Evolutionary conservation across 1,140 invertebrate genomes (phyloP), one percentile per base, ranked within the genome.

Genomic region (Diorhabda carinulata): DNA sequence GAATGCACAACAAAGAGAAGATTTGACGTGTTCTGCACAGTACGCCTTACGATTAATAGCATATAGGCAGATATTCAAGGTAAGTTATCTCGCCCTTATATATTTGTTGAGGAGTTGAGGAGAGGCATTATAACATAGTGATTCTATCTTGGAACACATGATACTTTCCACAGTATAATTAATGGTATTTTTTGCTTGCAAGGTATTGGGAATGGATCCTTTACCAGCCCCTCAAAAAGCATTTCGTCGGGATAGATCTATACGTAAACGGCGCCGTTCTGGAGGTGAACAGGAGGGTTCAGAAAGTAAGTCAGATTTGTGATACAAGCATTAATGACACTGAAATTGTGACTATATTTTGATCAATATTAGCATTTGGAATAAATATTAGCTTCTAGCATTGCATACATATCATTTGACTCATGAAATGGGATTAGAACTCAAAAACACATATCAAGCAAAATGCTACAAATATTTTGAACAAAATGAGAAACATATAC

Each of bases 51-150:
- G 97, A 76, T 86, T 97, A 74, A 93, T 99, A 71, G 94, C 96
- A 61, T 98, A 98, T 83, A 88, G 96, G 69, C 96, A 98, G 83
- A 96, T 99, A 70, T 93, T 97, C 81, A 98, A 98, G 85, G 94
- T 90, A 74, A 70, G 40, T 44, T 9, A 5, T 41, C 6, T 6
- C 41, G 9, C 40, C n/a, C 43, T 67, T 59, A 56, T 43, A 43
- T 41, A 3, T 25, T 7, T n/a, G 52, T 6, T 44, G 10, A 8
- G 25, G 4, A 3, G 42, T 59, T 25, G 25, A 25, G 25, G 25
- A 25, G 25, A 25, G 25, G 25, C 25, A 25, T 25, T 25, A 25
- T 25, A 25, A 25, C 25, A 25, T 25, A 25, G 25, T 25, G 25
- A 25, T 25, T 25, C 25, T 52, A 52, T 8, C n/a, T 3, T 52